Evolutionary conservation across 2,113 vertebrate species (phyloP), one percentile per base, ranked within the genome.

Genomic region (Cisticola juncidis): DNA sequence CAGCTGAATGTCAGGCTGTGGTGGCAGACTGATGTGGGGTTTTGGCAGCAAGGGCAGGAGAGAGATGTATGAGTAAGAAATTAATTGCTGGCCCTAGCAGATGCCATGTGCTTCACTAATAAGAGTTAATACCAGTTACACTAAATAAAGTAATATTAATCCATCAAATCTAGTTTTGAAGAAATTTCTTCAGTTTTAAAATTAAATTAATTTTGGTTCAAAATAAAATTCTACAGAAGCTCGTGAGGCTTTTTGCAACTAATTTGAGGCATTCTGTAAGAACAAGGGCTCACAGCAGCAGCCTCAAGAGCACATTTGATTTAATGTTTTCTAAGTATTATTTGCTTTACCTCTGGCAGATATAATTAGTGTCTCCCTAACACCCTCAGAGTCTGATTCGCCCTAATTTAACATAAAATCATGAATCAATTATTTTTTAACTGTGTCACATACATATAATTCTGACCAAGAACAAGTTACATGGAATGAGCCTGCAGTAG

Each of bases 291-390:
- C 45, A 73, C 64, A 91, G 69, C 29, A 17, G 16, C 38, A 87
- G 24, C 56, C 72, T 83, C 69, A 70, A 62, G 76, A 94, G 78
- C 50, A 85, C 14, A 66, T 88, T 71, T 86, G 82, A 81, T 83
- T 93, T 92, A 90, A 77, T 92, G 72, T 17, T 91, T 93, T 91
- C 47, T 85, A 88, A 88, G 60, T 95, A 80, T 60, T 96, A 83
- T 88, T 95, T 95, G n/a, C 82, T 94, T 95, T 90, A 68, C 47
- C 65, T 83, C 62, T 88, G 71, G 78, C 81, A 88, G 58, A 66
- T 72, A 36, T 65, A 93, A 92, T 94, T 88, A 88, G 62, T 87
- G 65, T 22, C 25, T 90, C 28, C 29, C 42, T 91, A 95, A 61
- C 28, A 48, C 44, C 38, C 54, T 81, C 44, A 66, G 57, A 76